A percentile compares a stretch with the other conserved stretches of the same genome.
Conservation (phyloP, 2,888 invertebrate species). For the Dimorphilus gyrociliatus region DNA sequence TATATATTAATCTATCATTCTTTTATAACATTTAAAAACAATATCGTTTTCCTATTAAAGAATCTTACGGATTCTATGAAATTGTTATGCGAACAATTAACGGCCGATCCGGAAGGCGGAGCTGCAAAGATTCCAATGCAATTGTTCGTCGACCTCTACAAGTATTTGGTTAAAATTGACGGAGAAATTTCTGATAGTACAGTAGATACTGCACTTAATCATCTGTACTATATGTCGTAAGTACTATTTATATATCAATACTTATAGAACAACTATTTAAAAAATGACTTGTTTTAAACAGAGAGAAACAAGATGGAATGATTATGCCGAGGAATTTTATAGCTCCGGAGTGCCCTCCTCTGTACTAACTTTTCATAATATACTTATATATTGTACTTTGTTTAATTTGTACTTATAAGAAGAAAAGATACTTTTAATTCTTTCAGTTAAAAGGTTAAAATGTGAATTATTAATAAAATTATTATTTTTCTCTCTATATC, state of each 20-base stretch:
- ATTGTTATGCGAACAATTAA: constrained; percentile 59
- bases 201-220: too few relatives aligned
- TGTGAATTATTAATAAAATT: too few relatives aligned
- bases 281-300: constrained; percentile 20
- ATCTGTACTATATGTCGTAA: too few relatives aligned
- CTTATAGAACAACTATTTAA: too few relatives aligned
- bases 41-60: constrained; percentile 36
- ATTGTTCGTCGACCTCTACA: constrained; percentile 33
- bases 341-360: constrained; percentile 30
- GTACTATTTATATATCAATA: too few relatives aligned
- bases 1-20: too few relatives aligned
- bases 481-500: too few relatives aligned
- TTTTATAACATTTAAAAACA: constrained; percentile 1
- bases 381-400: too few relatives aligned
- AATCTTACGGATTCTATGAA: constrained; percentile 60
- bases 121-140: constrained; percentile 51
- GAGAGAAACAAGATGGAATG: constrained; percentile 35
- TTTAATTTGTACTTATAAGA: too few relatives aligned
- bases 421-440: too few relatives aligned
- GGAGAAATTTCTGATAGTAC: constrained; percentile 37
- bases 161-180: constrained; percentile 34
- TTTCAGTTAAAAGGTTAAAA: too few relatives aligned
- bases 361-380: too few relatives aligned
- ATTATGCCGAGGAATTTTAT: constrained; percentile 37
- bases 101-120: constrained; percentile 67